Percentiles rank a stretch among this genome's conserved stretches.
Evolutionary conservation across 2,797 vertebrate genomes (phyloP).

Genomic region (Pipistrellus pipistrellus): DNA sequence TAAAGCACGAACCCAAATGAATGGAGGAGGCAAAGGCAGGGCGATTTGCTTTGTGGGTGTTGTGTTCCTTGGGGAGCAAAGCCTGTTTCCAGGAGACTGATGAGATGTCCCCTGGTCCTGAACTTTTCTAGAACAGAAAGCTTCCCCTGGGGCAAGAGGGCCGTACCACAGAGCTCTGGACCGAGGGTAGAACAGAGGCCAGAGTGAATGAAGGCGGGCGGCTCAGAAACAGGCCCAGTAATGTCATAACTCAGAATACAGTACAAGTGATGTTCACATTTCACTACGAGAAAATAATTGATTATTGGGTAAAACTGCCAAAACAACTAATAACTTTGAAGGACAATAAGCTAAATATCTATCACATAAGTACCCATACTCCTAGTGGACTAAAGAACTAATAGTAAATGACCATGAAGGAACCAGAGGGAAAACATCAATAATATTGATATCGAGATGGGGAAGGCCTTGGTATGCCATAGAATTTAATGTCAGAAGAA

Average conservation of each 20-base stretch:
- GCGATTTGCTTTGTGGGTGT: neutral
- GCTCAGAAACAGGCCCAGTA: neutral
- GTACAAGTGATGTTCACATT: neutral
- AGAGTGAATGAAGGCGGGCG: accelerated
- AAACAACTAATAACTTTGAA: neutral
- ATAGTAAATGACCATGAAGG: neutral
- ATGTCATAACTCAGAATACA: too few species aligned
- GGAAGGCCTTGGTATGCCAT: neutral
- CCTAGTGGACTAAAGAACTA: neutral
- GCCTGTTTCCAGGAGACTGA: neutral
- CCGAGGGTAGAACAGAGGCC: neutral
- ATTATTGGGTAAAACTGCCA: neutral
- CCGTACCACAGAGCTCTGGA: accelerated
- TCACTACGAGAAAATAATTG: neutral
- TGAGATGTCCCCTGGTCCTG: neutral
- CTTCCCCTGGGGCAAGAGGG: neutral
- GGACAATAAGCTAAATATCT: neutral
- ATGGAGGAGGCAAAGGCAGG: neutral
- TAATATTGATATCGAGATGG: neutral
- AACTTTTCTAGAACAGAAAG: neutral
- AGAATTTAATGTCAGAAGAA: neutral
- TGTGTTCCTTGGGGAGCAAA: neutral
- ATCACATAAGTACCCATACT: neutral
- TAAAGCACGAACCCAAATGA: neutral
- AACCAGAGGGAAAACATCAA: neutral